Percentiles rank a stretch among this genome's conserved stretches.
Conservation (phyloP, 1,140 invertebrate species). For the Leptestheria dahalacensis region DNA sequence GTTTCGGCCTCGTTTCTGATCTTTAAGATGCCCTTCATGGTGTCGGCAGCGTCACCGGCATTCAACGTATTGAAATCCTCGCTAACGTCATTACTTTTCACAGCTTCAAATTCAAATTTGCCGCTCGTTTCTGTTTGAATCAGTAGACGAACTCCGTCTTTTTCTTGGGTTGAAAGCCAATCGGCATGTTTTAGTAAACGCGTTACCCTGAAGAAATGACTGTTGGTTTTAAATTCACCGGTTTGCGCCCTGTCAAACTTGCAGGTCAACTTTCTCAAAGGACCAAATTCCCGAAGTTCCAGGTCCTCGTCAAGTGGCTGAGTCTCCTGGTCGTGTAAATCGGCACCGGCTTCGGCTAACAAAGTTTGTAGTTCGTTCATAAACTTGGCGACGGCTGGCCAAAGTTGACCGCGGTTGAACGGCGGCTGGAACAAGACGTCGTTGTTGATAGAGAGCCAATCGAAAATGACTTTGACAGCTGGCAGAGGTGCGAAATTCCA, state of each 20-base stretch:
- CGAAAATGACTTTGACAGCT: slow-evolving; percentile 1
- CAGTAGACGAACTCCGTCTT: not conserved
- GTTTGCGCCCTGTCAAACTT: not conserved
- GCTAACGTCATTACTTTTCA: not conserved
- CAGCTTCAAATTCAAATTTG: not conserved
- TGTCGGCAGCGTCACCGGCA: not conserved
- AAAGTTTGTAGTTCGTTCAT: slow-evolving; percentile 1
- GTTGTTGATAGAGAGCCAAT: not conserved
- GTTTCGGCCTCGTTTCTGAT: not conserved
- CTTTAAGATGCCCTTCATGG: not conserved
- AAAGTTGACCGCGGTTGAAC: not conserved
- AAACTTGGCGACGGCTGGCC: slow-evolving; percentile 1
- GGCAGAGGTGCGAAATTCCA: not conserved
- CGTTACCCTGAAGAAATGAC: not conserved
- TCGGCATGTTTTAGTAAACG: not conserved
- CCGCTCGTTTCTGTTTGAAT: not conserved
- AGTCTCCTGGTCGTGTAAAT: not conserved
- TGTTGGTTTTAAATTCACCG: not conserved
- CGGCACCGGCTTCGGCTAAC: not conserved
- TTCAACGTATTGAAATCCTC: not conserved
- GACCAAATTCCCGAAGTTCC: not conserved
- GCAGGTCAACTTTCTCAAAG: not conserved
- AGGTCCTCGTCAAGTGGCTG: slow-evolving; percentile 3
- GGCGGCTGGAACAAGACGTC: not conserved
- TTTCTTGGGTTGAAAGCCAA: slow-evolving; percentile 3